Base-by-base conservation (phyloP, 2,113 vertebrate genomes). In the Paraplagusia blochii region DNA sequence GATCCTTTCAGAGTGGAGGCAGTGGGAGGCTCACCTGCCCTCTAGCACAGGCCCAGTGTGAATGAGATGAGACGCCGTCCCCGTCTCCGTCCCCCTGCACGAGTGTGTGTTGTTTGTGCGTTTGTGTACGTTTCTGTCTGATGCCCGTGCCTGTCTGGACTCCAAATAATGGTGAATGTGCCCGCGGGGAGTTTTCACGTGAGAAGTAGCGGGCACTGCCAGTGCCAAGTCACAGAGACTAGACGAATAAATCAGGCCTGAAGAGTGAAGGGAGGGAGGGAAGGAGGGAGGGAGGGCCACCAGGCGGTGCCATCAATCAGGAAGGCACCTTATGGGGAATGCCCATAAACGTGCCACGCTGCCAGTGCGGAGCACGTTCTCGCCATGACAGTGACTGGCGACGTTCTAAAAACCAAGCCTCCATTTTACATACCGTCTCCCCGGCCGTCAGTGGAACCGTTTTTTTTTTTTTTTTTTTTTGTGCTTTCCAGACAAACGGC, bases 211-310 rank as follows among this genome's bases (percentile, higher is more conserved):
- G 81, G 82, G 83, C 80, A 85, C n/a, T 50, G 73, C 69, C 80
- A 62, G 76, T 84, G 88, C 88, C 88, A 90, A 88, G 79, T 81
- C 84, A 79, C 79, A 82, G 82, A 83, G 82, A 83, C 74, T 33
- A 81, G 83, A 83, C 61, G 65, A 81, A 86, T 88, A 87, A 87
- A 87, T 87, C 84, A 86, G 74, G 66, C 45, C 57, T 57, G 72
- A 82, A 74, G 58, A 74, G 65, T 44, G 64, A 76, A 49, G 80
- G 56, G 82, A 75, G 75, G 83, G 80, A 58, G 81, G 80, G 42
- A n/a, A n/a, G 64, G 74, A 49, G 80, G 56, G 82, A 75, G 75
- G 83, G 80, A 58, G 81, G 80, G 42, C 75, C 47, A 36, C 9
- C 48, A 65, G 76, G 66, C 73, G 35, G 77, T 15, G 58, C 85